A percentile compares a stretch with the other conserved stretches of the same genome.
Conservation (phyloP, 2,888 invertebrate species). For the Gryllus longicercus region DNA sequence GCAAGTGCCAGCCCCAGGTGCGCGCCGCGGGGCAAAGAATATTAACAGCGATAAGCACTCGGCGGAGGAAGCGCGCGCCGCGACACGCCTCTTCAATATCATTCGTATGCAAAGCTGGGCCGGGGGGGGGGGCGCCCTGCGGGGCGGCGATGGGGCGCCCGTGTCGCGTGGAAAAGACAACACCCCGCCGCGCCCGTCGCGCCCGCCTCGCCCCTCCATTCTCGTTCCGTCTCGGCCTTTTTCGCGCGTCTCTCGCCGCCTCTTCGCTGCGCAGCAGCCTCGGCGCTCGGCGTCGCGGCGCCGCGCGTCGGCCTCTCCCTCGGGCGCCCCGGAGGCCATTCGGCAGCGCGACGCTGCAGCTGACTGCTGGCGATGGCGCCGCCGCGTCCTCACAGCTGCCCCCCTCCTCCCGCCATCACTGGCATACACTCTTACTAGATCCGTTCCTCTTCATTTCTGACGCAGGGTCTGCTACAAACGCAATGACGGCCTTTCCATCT, state of each 20-base stretch:
- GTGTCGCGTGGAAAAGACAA: background rate
- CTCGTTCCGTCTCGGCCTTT: no score
- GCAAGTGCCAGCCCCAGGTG: no score
- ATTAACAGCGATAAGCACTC: constrained; percentile 8
- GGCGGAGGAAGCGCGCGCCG: background rate
- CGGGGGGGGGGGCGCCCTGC: background rate
- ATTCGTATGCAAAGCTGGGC: constrained; percentile 7
- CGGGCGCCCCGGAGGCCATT: background rate
- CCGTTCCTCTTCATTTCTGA: no score
- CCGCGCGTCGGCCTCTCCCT: background rate
- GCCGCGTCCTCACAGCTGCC: no score
- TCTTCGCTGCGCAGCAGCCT: background rate
- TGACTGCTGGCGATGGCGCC: no score
- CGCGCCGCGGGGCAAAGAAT: background rate
- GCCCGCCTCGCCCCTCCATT: no score
- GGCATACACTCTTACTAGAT: no score
- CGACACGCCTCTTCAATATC: background rate
- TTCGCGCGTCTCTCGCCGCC: background rate
- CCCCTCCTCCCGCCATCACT: no score
- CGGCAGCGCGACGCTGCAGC: no score
- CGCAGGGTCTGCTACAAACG: no score
- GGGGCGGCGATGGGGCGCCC: background rate
- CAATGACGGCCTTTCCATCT: no score
- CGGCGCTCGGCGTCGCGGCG: background rate
- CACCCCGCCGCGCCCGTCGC: background rate